Evolutionary conservation across 2,113 vertebrate species (phyloP), one percentile per base, ranked within the genome.

Genomic region (Cricetomys ansorgei): DNA sequence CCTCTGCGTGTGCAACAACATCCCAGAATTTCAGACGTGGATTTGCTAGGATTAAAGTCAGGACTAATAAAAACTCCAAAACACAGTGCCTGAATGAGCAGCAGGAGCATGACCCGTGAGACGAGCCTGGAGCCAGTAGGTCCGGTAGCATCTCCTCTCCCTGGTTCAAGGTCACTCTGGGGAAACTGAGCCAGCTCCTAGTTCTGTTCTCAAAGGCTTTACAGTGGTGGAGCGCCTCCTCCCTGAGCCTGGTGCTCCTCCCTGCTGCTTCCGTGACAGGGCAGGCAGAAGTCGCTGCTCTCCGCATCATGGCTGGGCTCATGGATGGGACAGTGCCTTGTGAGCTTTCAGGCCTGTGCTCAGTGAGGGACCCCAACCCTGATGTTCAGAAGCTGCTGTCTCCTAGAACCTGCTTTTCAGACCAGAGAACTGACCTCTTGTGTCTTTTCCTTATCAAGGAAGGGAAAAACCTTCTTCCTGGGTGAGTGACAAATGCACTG

Each of bases 1-100:
- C 11, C 40, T 29, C 64, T 90, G n/a, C 5, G 1, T 25, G 25
- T 8, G 15, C 2, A 21, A 83, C 27, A 29, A 13, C 57, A 81
- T 4, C 77, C 48, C 10, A 3, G 0, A 40, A 65, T 45, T 48
- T 86, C 83, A 94, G 90, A 69, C 6, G 15, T 0, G 10, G 40
- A 86, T 45, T 3, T 6, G 69, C 17, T 87, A 93, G 72, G 57
- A 50, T 70, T 75, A 69, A 84, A 84, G 69, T 43, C 65, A 76
- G 70, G 59, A 89, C 34, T 70, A 62, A 79, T 29, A 75, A 80
- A 77, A 57, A 55, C 5, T 43, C 45, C 53, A 43, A 80, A 88
- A 64, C 59, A 29, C 19, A 69, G 16, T 4, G 8, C 6, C 16
- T 67, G 75, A 3, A 0, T 6, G 25, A 65, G 76, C 0, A 0